Conservation (phyloP, 2,888 invertebrate genomes). For the Xiphydria camelus region DNA sequence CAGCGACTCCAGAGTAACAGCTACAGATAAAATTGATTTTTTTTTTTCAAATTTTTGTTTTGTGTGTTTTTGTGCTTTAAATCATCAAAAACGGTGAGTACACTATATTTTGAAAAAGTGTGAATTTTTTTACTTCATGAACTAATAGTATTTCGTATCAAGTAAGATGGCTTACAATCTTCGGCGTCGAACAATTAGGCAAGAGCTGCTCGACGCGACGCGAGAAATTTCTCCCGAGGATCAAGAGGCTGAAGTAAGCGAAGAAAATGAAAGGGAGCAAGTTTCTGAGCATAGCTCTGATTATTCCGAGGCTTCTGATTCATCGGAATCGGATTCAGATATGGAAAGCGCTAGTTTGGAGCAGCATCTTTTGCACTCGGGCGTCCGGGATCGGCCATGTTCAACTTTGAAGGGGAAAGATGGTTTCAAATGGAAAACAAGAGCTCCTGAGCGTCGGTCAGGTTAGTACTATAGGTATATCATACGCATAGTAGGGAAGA, state of each 20-base stretch:
- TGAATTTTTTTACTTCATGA: constrained; percentile 6
- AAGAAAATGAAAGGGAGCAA: neutral
- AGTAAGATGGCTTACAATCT: constrained; percentile 10
- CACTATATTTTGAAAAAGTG: constrained; percentile 6
- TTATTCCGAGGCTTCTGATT: constrained; percentile 3
- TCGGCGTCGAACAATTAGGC: constrained; percentile 6
- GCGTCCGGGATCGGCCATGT: constrained; percentile 5
- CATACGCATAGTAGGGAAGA: constrained; percentile 1
- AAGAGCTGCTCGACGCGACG: constrained; percentile 7
- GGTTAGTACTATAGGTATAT: constrained; percentile 8
- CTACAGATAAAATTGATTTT: constrained; percentile 1
- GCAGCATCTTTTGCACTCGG: constrained; percentile 1
- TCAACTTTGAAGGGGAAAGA: constrained; percentile 9
- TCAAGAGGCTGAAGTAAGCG: constrained; percentile 1
- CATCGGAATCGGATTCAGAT: constrained; percentile 5
- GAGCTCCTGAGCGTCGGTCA: neutral
- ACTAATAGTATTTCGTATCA: too few relatives aligned
- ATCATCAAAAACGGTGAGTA: constrained; percentile 4
- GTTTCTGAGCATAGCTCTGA: constrained; percentile 4
- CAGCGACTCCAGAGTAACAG: constrained; percentile 7
- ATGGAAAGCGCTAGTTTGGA: constrained; percentile 1
- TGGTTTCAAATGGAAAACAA: constrained; percentile 9
- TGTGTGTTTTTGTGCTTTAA: constrained; percentile 5
- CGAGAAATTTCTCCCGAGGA: constrained; percentile 5
- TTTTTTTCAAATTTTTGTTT: constrained; percentile 6